Percentiles rank a stretch among this genome's conserved stretches.
Conservation (phyloP, 2,888 invertebrate genomes). For the Drosophila atripex region DNA sequence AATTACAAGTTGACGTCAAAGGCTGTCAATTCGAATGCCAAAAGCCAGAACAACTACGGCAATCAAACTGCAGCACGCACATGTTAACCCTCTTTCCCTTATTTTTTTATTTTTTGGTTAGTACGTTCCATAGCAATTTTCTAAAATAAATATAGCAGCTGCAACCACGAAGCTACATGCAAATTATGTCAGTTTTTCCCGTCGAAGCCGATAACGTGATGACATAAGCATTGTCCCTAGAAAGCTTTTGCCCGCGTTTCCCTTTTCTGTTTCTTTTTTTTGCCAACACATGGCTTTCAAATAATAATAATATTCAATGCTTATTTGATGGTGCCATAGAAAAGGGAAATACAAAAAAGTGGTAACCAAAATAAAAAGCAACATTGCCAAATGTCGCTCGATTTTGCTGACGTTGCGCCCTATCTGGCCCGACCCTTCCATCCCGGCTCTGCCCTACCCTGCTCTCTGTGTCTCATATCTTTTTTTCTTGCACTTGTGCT, state of each 20-base stretch:
- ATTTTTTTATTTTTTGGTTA: neutral
- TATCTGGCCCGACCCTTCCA: conserved; percentile 12
- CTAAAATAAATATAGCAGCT: conserved; percentile 68
- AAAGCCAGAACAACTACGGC: conserved; percentile 11
- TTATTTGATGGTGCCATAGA: conserved; percentile 70
- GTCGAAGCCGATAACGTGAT: conserved; percentile 58
- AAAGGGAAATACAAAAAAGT: conserved; percentile 18
- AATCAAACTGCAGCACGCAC: conserved; percentile 43
- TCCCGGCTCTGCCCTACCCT: neutral
- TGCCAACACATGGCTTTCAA: conserved; percentile 58
- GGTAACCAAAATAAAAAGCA: conserved; percentile 35
- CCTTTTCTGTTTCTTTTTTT: neutral
- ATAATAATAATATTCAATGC: conserved; percentile 74
- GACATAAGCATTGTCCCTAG: conserved; percentile 58
- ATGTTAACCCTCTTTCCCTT: conserved; percentile 22
- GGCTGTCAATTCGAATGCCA: conserved; percentile 31
- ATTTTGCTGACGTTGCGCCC: conserved; percentile 67
- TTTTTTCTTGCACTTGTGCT: conserved; percentile 29
- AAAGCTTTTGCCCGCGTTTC: neutral
- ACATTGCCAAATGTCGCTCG: conserved; percentile 48
- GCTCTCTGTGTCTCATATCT: conserved; percentile 8
- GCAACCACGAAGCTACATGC: conserved; percentile 55
- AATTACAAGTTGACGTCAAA: conserved; percentile 42
- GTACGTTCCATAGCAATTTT: conserved; percentile 53
- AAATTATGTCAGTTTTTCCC: conserved; percentile 67